Percentiles rank a stretch among this genome's conserved stretches.
Conservation (phyloP, 1,140 invertebrate species). For the Mylabris phalerata region DNA sequence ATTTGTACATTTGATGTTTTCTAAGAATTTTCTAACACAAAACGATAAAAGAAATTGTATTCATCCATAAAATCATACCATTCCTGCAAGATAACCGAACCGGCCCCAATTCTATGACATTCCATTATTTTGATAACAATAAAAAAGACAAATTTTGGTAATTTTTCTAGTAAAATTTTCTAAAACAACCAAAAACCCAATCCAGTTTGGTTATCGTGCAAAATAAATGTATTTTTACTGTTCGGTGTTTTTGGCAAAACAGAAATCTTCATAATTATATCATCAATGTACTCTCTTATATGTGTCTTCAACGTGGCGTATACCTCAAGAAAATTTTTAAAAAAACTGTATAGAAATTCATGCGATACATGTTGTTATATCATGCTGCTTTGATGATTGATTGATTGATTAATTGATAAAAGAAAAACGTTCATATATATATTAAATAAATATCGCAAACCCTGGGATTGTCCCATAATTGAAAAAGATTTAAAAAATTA, state of each 20-base stretch:
- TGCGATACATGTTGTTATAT: conserved; percentile 27
- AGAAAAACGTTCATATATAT: conserved; percentile 23
- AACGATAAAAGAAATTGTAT: conserved; percentile 22
- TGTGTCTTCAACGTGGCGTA: conserved; percentile 46
- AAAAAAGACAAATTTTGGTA: too few species aligned
- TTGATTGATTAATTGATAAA: conserved; percentile 16
- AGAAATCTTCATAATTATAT: conserved; percentile 29
- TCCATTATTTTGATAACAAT: too few species aligned
- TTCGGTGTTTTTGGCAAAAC: conserved; percentile 42
- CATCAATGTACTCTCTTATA: conserved; percentile 40
- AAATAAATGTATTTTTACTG: conserved; percentile 29
- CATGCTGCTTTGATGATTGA: conserved; percentile 40
- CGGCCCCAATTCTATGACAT: too few species aligned
- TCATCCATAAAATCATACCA: conserved; percentile 20
- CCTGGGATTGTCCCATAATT: conserved; percentile 37
- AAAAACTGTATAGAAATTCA: conserved; percentile 23
- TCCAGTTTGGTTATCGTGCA: not conserved
- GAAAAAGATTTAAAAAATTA: conserved; percentile 41
- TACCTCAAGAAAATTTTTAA: conserved; percentile 40
- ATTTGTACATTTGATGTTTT: conserved; percentile 35
- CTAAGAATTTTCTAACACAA: conserved; percentile 22
- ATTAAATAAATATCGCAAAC: conserved; percentile 34
- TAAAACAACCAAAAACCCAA: too few species aligned
- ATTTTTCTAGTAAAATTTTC: too few species aligned
- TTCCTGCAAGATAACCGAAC: not conserved